phyloP scores from a whole-genome alignment of 2,797 vertebrate genomes.

The Anguilla pacifica region DNA sequence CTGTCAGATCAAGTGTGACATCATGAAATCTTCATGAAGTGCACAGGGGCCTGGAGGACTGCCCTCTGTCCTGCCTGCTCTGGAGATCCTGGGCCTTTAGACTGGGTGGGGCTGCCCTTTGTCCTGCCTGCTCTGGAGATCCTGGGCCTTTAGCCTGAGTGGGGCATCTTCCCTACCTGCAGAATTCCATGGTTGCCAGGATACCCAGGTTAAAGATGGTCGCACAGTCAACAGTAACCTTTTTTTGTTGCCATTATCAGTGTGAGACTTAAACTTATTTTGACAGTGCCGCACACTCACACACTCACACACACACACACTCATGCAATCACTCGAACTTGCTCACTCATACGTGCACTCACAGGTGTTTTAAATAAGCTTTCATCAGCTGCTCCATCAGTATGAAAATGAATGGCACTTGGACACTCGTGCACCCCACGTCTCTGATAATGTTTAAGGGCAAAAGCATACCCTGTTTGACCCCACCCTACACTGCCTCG shows the following conservation, averaged over 20 bases:
- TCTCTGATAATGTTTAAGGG: constrained; percentile 1
- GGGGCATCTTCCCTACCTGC: neutral
- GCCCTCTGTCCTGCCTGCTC: neutral
- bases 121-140: neutral
- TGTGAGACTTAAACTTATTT: neutral
- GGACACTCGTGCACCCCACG: neutral
- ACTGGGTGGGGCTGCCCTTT: neutral
- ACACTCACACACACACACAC: neutral
- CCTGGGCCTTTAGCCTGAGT: neutral
- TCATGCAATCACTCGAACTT: neutral
- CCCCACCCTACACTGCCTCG: too few relatives aligned
- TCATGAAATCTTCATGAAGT: constrained; percentile 6
- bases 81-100: neutral
- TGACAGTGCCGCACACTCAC: neutral
- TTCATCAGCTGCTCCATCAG: neutral
- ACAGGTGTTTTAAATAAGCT: neutral
- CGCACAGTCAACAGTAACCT: neutral
- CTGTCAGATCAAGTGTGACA: neutral
- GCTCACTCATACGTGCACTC: neutral
- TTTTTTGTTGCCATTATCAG: neutral
- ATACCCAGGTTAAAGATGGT: neutral
- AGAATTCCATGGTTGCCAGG: neutral
- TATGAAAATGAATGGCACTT: neutral
- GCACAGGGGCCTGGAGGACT: neutral
- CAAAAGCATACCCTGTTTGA: neutral